Conservation (phyloP, 2,888 invertebrate species). For the Orgyia antiqua region DNA sequence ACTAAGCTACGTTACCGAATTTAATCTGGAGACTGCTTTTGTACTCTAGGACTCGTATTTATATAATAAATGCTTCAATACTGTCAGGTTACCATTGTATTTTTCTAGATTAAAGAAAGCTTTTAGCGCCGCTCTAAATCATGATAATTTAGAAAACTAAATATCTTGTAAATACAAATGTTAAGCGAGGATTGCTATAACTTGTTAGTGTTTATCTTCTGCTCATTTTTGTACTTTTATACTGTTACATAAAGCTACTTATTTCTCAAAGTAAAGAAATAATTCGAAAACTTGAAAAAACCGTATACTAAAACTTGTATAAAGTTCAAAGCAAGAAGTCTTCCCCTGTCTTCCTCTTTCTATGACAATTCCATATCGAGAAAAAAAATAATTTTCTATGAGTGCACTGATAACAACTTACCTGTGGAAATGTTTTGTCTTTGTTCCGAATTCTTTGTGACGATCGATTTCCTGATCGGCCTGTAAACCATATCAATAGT, state of each 20-base stretch:
- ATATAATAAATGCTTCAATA: constrained; percentile 64
- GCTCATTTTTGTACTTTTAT: constrained; percentile 75
- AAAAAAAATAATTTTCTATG: constrained; percentile 36
- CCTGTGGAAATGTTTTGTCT: constrained; percentile 26
- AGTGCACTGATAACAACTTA: constrained; percentile 32
- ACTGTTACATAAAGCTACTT: constrained; percentile 38
- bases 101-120: constrained; percentile 63
- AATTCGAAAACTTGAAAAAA: constrained; percentile 1
- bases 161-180: constrained; percentile 51
- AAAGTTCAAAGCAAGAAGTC: constrained; percentile 50
- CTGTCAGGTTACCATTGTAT: constrained; percentile 70
- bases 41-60: constrained; percentile 66
- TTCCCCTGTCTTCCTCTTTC: constrained; percentile 66
- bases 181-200: constrained; percentile 45
- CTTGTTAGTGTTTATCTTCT: constrained; percentile 42
- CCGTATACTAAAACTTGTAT: constrained; percentile 28
- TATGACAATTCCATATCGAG: constrained; percentile 41
- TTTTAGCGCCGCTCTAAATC: constrained; percentile 39
- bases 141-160: constrained; percentile 31
- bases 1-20: constrained; percentile 77
- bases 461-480: neutral
- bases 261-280: constrained; percentile 20
- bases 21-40: constrained; percentile 80
- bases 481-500: no score
- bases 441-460: constrained; percentile 16